Evolutionary conservation across 2,113 vertebrate genomes (phyloP).

Genomic region (Phyllostomus discolor): DNA sequence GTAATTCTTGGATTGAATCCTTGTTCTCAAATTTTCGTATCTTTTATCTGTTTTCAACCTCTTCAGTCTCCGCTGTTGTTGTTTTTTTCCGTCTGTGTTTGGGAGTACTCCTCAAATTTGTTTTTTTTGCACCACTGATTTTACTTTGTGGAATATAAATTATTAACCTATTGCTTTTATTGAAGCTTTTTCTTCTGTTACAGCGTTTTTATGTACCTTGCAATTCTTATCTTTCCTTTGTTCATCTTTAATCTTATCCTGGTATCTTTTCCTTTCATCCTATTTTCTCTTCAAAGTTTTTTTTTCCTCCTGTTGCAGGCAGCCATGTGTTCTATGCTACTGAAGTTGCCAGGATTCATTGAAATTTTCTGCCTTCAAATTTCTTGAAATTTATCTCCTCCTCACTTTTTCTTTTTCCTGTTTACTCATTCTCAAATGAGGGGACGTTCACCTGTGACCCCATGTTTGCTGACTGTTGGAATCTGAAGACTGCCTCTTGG

Average conservation of each 20-base stretch:
- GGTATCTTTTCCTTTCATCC: background rate
- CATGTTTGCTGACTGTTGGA: background rate
- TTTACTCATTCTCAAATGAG: background rate
- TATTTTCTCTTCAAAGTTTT: background rate
- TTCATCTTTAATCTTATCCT: background rate
- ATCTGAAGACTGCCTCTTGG: background rate
- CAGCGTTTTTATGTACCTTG: background rate
- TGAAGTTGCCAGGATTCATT: background rate
- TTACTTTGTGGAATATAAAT: background rate
- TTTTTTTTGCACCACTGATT: background rate
- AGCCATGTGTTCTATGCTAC: background rate
- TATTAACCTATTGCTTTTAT: background rate
- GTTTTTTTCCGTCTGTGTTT: background rate
- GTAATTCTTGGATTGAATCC: background rate
- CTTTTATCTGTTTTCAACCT: background rate
- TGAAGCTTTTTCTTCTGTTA: background rate
- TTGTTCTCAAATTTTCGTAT: background rate
- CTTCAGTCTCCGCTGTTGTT: background rate
- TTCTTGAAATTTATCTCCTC: background rate
- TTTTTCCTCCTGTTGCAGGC: background rate
- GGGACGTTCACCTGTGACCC: background rate
- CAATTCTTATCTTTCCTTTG: background rate
- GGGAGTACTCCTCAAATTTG: background rate
- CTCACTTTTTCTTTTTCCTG: background rate
- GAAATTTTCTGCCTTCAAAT: background rate